phyloP scores from a whole-genome alignment of 2,113 vertebrate genomes.

The Lampris incognitus region DNA sequence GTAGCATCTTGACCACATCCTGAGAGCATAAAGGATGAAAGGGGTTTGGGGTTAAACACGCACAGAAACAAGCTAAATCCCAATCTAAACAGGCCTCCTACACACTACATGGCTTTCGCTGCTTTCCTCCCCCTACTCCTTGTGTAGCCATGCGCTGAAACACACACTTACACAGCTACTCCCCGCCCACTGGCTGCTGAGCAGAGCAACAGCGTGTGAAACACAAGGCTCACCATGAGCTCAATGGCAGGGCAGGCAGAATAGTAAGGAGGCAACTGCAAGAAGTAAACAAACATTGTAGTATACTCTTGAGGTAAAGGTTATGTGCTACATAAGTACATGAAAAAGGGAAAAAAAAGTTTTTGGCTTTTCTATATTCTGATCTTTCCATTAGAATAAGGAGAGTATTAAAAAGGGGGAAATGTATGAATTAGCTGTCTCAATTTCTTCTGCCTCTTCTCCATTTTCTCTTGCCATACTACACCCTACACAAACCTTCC shows the following conservation, averaged over 20 bases:
- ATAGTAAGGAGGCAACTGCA: constrained; percentile 49
- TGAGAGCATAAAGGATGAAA: constrained; percentile 63
- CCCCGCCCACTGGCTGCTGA: constrained; percentile 59
- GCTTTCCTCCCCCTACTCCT: constrained; percentile 28
- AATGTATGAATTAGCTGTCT: too few species aligned
- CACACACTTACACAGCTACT: constrained; percentile 51
- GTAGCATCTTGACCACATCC: constrained; percentile 75
- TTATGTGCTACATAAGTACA: constrained; percentile 10
- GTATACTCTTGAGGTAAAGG: constrained; percentile 36
- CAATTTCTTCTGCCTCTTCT: too few species aligned
- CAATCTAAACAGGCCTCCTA: constrained; percentile 73
- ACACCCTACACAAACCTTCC: constrained; percentile 3
- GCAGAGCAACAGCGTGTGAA: constrained; percentile 58
- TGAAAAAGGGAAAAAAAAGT: constrained; percentile 12
- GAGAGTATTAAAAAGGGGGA: background rate
- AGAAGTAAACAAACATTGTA: constrained; percentile 69
- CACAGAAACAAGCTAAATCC: constrained; percentile 61
- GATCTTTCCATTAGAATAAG: constrained; percentile 11
- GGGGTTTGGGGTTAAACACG: constrained; percentile 54
- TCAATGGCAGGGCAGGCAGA: constrained; percentile 51
- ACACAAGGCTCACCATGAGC: constrained; percentile 60
- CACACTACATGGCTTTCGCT: constrained; percentile 57
- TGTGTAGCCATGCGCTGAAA: constrained; percentile 62
- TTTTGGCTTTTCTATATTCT: background rate
- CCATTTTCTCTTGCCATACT: background rate